These are phyloP conservation scores for Drosophila persimilis DNA, from an alignment of 1,140 invertebrate species.

Conservation along the genomic window DNA sequence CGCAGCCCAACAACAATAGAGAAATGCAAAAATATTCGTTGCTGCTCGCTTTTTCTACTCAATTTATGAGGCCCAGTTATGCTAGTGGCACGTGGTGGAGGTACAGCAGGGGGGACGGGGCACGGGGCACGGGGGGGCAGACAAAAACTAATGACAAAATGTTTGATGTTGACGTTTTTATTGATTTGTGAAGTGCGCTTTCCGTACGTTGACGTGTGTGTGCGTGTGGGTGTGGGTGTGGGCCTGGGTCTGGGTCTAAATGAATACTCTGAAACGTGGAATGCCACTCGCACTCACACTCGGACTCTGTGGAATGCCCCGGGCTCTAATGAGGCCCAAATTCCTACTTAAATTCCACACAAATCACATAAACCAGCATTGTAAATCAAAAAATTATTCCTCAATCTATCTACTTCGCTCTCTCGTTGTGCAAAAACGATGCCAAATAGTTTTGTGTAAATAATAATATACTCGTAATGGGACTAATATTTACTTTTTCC, in stretches of 20 bases:
- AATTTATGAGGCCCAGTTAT: conserved; percentile 41
- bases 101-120: background rate
- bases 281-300: conserved; percentile 8
- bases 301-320: conserved; percentile 14
- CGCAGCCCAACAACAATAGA: conserved; percentile 23
- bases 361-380: conserved; percentile 32
- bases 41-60: conserved; percentile 54
- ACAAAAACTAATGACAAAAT: conserved; percentile 67
- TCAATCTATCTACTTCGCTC: too few relatives aligned
- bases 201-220: conserved; percentile 7
- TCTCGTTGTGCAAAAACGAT: too few relatives aligned
- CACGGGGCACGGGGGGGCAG: background rate
- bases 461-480: too few relatives aligned
- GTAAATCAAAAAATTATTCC: background rate
- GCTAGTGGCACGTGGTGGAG: conserved; percentile 5
- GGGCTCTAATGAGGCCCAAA: conserved; percentile 26
- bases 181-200: conserved; percentile 63
- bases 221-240: background rate
- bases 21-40: conserved; percentile 53
- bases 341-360: conserved; percentile 43
- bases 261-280: conserved; percentile 22
- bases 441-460: too few relatives aligned
- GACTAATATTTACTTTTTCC: too few relatives aligned
- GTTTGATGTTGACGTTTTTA: conserved; percentile 72
- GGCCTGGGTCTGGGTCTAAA: background rate